Evolutionary conservation across 2,113 vertebrate genomes (phyloP).

Genomic region (Sclerurus mexicanus): DNA sequence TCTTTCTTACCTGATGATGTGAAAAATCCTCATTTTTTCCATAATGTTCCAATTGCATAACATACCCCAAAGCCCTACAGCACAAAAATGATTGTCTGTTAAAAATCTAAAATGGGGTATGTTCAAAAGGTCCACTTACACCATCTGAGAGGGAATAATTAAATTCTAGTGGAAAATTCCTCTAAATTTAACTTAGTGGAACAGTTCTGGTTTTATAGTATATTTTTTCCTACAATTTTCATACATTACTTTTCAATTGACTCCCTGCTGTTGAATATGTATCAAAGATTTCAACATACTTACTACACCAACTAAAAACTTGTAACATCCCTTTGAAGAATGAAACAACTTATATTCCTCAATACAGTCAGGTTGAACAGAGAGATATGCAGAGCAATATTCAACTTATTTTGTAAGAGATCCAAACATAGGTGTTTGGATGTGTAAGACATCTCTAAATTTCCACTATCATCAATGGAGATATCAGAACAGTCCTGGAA

Average conservation of each 20-base stretch:
- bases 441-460: neutral
- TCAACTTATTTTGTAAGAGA: neutral
- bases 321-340: neutral
- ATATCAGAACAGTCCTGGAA: neutral
- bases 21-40: neutral
- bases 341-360: neutral
- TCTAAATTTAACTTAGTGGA: neutral
- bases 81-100: neutral
- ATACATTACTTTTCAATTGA: neutral
- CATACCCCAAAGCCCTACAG: neutral
- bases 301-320: neutral
- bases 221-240: neutral
- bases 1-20: neutral
- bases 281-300: neutral
- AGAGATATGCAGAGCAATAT: neutral
- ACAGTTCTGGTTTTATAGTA: neutral
- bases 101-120: neutral
- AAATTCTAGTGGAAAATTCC: neutral
- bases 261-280: neutral
- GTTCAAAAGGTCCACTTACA: neutral
- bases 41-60: neutral
- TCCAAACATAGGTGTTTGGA: neutral
- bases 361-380: rapidly evolving
- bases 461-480: neutral
- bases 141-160: neutral